A percentile compares a stretch with the other conserved stretches of the same genome.
These are phyloP conservation scores for Leptobrachium ailaonicum DNA, from an alignment of 2,113 vertebrate genomes.

Conservation along the genomic window DNA sequence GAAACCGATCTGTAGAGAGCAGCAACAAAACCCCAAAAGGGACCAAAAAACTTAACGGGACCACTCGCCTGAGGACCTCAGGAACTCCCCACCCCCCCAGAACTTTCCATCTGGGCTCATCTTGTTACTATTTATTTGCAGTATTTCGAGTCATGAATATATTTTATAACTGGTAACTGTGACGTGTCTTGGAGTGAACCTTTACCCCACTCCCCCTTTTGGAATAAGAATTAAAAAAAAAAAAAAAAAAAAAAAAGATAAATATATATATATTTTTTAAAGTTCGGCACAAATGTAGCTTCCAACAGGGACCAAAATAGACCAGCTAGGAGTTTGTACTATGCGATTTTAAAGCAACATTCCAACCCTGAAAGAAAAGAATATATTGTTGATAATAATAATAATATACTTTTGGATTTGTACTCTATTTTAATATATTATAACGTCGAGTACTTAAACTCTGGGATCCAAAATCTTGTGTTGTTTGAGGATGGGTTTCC, in stretches of 20 bases:
- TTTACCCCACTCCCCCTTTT: neutral
- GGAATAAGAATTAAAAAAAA: neutral
- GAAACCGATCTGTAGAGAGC: constrained; percentile 84
- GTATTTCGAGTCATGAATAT: constrained; percentile 9
- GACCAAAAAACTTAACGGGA: neutral
- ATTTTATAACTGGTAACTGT: constrained; percentile 19
- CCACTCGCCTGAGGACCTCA: neutral
- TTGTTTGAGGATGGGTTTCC: too few species aligned
- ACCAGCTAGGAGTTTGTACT: neutral
- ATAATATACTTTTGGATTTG: too few species aligned
- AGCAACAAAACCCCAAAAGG: neutral
- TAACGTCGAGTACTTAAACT: too few species aligned
- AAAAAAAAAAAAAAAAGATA: too few species aligned
- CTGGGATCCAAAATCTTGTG: too few species aligned
- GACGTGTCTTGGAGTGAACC: neutral
- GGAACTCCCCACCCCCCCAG: neutral
- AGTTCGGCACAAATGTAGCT: neutral
- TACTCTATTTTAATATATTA: too few species aligned
- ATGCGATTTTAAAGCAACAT: neutral
- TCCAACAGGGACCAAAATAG: neutral
- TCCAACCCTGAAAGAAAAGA: neutral
- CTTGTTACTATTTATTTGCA: constrained; percentile 15
- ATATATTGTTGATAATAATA: neutral
- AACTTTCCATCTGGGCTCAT: neutral
- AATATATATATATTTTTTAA: constrained; percentile 4